Evolutionary conservation across 1,140 invertebrate genomes (phyloP).

Genomic region (Saxidomus purpurata): DNA sequence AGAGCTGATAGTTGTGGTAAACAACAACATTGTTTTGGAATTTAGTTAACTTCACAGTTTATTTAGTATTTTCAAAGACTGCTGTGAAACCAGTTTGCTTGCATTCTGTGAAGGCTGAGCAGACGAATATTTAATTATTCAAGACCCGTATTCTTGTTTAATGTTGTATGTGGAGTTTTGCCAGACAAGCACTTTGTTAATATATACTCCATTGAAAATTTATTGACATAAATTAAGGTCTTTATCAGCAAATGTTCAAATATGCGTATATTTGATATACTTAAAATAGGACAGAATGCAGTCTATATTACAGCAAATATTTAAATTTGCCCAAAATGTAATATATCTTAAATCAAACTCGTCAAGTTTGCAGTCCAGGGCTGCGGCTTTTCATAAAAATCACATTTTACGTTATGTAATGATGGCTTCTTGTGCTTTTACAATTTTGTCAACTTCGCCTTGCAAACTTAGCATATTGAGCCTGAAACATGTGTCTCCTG

Average conservation of each 20-base stretch:
- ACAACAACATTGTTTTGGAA: neutral
- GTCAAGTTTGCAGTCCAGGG: neutral
- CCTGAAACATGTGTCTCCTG: neutral
- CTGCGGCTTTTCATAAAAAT: too few species aligned
- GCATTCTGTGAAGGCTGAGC: neutral
- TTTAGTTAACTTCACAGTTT: neutral
- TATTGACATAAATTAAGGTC: slow-evolving; percentile 15
- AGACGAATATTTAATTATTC: neutral
- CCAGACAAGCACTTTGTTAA: slow-evolving; percentile 9
- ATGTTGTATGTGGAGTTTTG: neutral
- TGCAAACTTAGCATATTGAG: too few species aligned
- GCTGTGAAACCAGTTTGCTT: neutral
- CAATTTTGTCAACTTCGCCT: neutral
- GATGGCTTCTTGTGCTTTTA: too few species aligned
- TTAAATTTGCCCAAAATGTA: neutral
- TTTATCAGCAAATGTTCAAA: slow-evolving; percentile 5
- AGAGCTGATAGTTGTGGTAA: neutral
- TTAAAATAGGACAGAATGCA: neutral
- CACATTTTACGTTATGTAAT: too few species aligned
- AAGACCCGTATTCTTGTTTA: neutral
- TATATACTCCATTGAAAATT: slow-evolving; percentile 1
- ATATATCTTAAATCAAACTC: neutral
- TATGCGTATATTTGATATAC: neutral
- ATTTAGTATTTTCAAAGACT: neutral
- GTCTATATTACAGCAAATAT: neutral